Evolutionary conservation across 92 coral and sea anemone genomes (phyloP), one percentile per base, ranked within the genome.

Genomic region (Plumapathes pennacea): DNA sequence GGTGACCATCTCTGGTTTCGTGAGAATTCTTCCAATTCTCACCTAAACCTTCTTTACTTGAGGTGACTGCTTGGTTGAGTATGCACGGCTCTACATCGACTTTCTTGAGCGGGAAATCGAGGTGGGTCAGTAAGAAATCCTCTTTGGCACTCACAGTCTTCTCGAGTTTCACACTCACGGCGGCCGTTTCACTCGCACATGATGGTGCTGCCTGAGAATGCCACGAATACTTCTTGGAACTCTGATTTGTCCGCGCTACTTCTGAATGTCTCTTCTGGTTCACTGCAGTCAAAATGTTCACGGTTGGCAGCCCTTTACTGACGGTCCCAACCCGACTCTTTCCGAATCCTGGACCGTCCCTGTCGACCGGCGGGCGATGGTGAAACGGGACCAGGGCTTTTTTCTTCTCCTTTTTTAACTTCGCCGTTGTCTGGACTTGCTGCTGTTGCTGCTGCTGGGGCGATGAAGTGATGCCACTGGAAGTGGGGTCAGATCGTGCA

Each of bases 311-410:
- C 10, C 98, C 98, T 43, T 92, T 84, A 3, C 96, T 89, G 62
- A 81, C 90, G 66, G 85, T 78, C 46, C 81, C 82, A 27, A 80
- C 78, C 72, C 72, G 85, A 67, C 86, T 77, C 46, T 78, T 88
- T 11, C 67, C 37, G 1, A 76, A 79, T 29, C 83, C 90, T 0
- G 96, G 86, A 5, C 49, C 49, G 46, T 88, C 90, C 47, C 71
- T 80, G 3, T 78, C 86, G 30, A 82, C 28, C 22, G 68, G 61
- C 13, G 77, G 89, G 3, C 98, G 85, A 39, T 92, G 98, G 50
- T 92, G 98, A 61, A 92, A 92, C 9, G 98, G 98, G 15, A 74
- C 32, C 32, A 81, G 32, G 3, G 96, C 94, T 53, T 89, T 92
- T 64, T 81, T 84, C 63, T 85, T 89, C 58, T 92, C 98, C 54